Evolutionary conservation across 2,797 vertebrate species (phyloP).

Genomic region (Gymnodraco acuticeps): DNA sequence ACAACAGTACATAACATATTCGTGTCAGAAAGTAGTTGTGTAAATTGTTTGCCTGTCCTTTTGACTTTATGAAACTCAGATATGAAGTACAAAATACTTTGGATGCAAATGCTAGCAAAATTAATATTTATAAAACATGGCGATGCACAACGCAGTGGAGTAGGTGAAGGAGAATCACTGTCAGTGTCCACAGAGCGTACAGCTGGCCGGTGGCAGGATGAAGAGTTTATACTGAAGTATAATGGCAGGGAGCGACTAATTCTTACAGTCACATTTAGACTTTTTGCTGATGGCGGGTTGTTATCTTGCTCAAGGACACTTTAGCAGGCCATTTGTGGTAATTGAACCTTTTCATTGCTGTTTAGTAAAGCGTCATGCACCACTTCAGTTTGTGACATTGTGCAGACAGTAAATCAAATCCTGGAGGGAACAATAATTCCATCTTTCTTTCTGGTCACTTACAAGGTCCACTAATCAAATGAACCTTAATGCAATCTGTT

Average conservation of each 20-base stretch:
- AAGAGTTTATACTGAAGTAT: slow-evolving; percentile 34
- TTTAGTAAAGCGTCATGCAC: slow-evolving; percentile 16
- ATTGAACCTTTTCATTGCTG: slow-evolving; percentile 20
- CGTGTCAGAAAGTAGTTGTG: neutral
- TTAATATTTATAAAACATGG: slow-evolving; percentile 79
- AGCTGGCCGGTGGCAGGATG: slow-evolving; percentile 61
- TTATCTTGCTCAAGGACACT: slow-evolving; percentile 42
- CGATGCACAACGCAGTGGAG: slow-evolving; percentile 41
- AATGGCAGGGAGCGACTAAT: slow-evolving; percentile 20
- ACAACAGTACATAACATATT: neutral
- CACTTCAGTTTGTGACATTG: neutral
- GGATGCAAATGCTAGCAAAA: slow-evolving; percentile 69
- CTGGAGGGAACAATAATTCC: slow-evolving; percentile 56
- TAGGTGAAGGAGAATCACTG: slow-evolving; percentile 76
- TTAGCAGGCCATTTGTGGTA: slow-evolving; percentile 5
- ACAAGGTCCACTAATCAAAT: slow-evolving; percentile 60
- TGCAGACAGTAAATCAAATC: slow-evolving; percentile 52
- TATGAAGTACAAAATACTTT: slow-evolving; percentile 60
- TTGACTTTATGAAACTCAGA: slow-evolving; percentile 69
- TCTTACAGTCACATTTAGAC: slow-evolving; percentile 30
- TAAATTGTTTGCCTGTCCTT: slow-evolving; percentile 55
- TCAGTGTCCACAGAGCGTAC: slow-evolving; percentile 48
- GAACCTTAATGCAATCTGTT: slow-evolving; percentile 59
- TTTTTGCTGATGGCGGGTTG: slow-evolving; percentile 17
- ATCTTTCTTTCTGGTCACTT: slow-evolving; percentile 58